Evolutionary conservation across 1,140 invertebrate genomes (phyloP).

Genomic region (Achroia grisella): DNA sequence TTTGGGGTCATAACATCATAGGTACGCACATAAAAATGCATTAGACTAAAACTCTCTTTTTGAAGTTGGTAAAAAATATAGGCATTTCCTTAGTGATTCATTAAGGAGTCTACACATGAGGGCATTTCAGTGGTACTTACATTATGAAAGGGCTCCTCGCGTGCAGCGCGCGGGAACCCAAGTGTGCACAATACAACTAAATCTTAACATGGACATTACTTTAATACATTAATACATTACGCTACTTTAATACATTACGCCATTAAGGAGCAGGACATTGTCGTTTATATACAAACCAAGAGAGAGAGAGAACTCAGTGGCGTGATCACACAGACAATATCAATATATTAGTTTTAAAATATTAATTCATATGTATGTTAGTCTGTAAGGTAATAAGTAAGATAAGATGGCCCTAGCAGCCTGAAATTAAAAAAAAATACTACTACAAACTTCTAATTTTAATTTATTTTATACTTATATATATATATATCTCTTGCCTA

Average conservation of each 20-base stretch:
- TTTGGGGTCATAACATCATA: no score
- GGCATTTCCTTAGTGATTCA: slow-evolving; percentile 27
- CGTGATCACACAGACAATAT: no score
- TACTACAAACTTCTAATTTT: background rate
- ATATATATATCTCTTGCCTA: no score
- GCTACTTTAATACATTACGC: no score
- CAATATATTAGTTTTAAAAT: no score
- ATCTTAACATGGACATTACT: slow-evolving; percentile 22
- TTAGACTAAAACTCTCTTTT: no score
- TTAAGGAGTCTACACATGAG: slow-evolving; percentile 41
- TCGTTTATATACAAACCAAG: background rate
- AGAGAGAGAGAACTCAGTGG: background rate
- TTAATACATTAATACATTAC: background rate
- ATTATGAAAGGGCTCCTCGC: slow-evolving; percentile 44
- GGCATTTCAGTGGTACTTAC: slow-evolving; percentile 35
- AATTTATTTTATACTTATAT: no score
- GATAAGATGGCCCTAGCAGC: background rate
- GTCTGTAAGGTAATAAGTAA: no score
- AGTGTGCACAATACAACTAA: slow-evolving; percentile 22
- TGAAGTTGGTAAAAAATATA: no score
- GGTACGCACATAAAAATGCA: no score
- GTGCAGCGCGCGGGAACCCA: slow-evolving; percentile 43
- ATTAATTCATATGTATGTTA: no score
- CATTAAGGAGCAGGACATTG: no score
- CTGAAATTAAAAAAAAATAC: background rate